Conservation (phyloP, 2,797 vertebrate genomes). For the Monodelphis domestica region DNA sequence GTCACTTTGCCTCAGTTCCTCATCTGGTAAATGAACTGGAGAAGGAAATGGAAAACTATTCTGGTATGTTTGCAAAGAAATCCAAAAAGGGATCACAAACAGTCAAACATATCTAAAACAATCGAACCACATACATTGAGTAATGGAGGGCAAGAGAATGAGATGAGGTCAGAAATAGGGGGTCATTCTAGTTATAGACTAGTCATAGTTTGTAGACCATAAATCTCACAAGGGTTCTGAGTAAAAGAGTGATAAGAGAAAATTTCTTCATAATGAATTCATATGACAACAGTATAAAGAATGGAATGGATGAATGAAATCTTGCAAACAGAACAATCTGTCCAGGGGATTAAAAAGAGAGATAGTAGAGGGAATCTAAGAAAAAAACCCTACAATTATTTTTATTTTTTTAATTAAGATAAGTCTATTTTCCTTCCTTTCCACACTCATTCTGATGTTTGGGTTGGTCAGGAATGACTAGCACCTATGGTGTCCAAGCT, state of each 20-base stretch:
- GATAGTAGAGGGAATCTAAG: background rate
- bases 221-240: background rate
- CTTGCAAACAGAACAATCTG: background rate
- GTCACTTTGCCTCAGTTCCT: too few relatives aligned
- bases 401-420: background rate
- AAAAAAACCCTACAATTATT: background rate
- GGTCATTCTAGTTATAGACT: background rate
- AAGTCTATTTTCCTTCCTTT: background rate
- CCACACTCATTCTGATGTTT: too few relatives aligned
- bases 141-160: background rate
- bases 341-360: background rate
- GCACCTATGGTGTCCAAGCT: too few relatives aligned
- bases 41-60: too few relatives aligned
- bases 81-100: too few relatives aligned
- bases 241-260: background rate
- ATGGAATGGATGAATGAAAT: background rate
- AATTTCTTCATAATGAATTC: background rate
- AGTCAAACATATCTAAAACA: too few relatives aligned
- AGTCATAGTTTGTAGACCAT: background rate
- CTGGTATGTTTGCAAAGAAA: too few relatives aligned
- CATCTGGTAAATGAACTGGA: too few relatives aligned
- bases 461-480: too few relatives aligned
- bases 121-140: too few relatives aligned
- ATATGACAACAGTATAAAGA: background rate
- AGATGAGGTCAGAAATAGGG: background rate